phyloP scores from a whole-genome alignment of 2,797 vertebrate genomes.

The Sparidentex hasta region DNA sequence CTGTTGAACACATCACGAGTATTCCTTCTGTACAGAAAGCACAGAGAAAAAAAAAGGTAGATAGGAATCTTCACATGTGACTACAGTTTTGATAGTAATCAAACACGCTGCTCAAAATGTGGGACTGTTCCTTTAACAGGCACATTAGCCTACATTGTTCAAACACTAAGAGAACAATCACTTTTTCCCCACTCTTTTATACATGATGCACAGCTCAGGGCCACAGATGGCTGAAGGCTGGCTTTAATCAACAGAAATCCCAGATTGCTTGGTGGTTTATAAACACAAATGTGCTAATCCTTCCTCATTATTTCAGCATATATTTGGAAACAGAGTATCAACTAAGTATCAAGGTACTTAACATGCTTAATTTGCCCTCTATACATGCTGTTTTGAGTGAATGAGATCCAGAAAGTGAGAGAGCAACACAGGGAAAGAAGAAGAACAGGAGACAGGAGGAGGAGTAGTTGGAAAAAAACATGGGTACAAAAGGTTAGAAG shows the following conservation, averaged over 20 bases:
- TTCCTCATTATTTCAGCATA: no score
- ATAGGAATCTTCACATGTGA: not conserved
- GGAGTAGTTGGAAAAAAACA: slow-evolving; percentile 8
- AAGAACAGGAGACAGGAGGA: not conserved
- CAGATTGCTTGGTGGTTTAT: not conserved
- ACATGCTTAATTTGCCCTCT: not conserved
- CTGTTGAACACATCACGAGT: not conserved
- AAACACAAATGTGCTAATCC: not conserved
- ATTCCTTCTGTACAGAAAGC: not conserved
- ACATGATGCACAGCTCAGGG: slow-evolving; percentile 8
- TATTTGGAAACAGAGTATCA: not conserved
- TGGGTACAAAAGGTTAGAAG: slow-evolving; percentile 27
- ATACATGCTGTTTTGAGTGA: not conserved
- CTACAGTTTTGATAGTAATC: not conserved
- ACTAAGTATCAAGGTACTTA: not conserved
- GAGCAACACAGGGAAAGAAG: not conserved
- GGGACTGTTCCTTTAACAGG: not conserved
- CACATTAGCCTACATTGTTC: not conserved
- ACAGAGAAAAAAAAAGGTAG: not conserved
- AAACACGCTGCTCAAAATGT: not conserved
- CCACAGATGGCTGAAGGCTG: not conserved
- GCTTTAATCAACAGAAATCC: not conserved
- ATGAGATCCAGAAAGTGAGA: not conserved
- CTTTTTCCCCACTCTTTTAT: not conserved
- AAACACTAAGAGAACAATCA: not conserved